phyloP scores from a whole-genome alignment of 2,113 vertebrate species.

The Isichthys henryi region DNA sequence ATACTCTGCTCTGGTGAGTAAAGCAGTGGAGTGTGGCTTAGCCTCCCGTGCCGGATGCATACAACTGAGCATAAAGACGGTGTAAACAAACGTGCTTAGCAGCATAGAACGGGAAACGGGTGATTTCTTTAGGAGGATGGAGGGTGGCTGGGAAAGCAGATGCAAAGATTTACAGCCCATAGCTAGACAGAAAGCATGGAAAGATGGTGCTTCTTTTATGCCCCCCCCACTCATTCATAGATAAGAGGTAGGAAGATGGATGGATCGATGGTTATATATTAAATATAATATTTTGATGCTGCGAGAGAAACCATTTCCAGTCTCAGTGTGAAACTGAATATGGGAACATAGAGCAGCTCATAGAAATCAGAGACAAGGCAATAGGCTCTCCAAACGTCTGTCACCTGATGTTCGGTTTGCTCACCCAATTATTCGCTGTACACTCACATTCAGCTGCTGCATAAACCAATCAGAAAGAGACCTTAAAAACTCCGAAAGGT shows the following conservation, averaged over 20 bases:
- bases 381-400: not conserved
- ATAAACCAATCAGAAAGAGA: not conserved
- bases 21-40: not conserved
- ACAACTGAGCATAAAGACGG: not conserved
- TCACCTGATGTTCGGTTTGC: not conserved
- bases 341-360: not conserved
- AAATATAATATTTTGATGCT: not conserved
- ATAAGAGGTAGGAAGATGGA: not conserved
- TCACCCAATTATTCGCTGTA: not conserved
- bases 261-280: not conserved
- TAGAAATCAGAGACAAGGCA: not conserved
- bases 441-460: not conserved
- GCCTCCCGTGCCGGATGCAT: not conserved
- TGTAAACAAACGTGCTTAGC: not conserved
- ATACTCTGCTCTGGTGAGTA: not conserved
- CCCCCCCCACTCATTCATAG: not conserved
- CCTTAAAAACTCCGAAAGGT: not conserved
- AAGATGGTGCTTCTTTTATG: not conserved
- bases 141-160: not conserved
- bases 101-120: not conserved
- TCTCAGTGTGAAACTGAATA: not conserved
- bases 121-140: not conserved
- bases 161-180: not conserved
- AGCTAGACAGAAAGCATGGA: not conserved
- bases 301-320: not conserved